Base-by-base conservation (phyloP, 35 echinoderm and acorn worm species). In the Stichopus chloronotus region DNA sequence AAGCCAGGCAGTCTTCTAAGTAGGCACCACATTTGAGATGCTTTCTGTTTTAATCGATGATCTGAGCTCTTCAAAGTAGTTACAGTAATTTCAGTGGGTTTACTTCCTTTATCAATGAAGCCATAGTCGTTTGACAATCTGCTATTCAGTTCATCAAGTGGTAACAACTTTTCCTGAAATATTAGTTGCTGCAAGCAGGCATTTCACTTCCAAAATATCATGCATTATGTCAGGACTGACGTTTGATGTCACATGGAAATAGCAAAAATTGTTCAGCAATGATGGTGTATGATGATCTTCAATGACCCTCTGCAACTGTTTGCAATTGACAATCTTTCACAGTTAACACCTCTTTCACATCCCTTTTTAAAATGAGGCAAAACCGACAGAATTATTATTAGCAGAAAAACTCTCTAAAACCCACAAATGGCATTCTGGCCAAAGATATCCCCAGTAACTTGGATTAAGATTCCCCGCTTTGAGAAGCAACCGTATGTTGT, bases 321-420 rank as follows among this genome's bases (percentile, higher is more conserved):
- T 30, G 22, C 11, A 81, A 19, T 30, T 52, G 9, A 52, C 25
- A 19, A 52, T 19, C 78, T 10, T 19, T 30, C 25, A 53, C 78
- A 53, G 25, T 52, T 8, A 52, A 52, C 14, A 56, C 19, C 19
- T 56, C 14, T 52, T 84, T 4, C 4, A 84, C 57, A 5, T 84
- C 81, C 53, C 22, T 13, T 56, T 84, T 24, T 5, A 58, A 63
- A 30, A 8, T 19, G 24, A 88, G 20, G 59, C 86, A 88, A 65
- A 88, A 88, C 9, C 59, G 19, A 65, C 86, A 88, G 24, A 59
- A 59, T 23, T 68, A 43, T 43, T 63, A 72, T 88, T 72, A 9
- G 86, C 86, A 25, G 86, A 88, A 53, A 88, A 68, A 60, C 86
- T 88, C 53, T 88, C 86, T 52, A 88, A 65, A 88, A 88, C 16